Evolutionary conservation across 1,140 invertebrate species (phyloP).

Genomic region (Hypsibius dujardini): DNA sequence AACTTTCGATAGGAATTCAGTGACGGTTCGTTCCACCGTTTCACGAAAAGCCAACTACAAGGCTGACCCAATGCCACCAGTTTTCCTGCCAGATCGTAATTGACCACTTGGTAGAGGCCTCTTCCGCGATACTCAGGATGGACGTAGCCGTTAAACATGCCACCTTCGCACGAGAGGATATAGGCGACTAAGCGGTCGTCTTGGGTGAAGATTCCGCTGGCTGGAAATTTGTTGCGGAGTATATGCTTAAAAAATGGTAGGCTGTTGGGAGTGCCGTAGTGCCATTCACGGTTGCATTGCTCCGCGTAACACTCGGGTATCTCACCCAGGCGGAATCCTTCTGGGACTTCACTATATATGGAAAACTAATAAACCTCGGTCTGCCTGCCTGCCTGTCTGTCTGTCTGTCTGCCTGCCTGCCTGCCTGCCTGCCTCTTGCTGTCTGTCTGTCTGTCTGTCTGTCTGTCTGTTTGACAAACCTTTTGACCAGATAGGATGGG

Average conservation of each 20-base stretch:
- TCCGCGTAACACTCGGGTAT: neutral
- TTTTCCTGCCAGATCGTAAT: slow-evolving; percentile 6
- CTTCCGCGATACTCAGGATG: neutral
- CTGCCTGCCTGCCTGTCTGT: too few species aligned
- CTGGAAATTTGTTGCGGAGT: neutral
- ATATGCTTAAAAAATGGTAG: neutral
- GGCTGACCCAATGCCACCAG: neutral
- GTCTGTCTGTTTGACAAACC: too few species aligned
- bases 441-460: too few species aligned
- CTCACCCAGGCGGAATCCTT: neutral
- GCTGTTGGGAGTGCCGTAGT: neutral
- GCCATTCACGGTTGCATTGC: neutral
- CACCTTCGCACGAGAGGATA: neutral
- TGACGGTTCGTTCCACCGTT: neutral
- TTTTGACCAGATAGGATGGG: too few species aligned
- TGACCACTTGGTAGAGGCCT: slow-evolving; percentile 12
- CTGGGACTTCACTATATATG: neutral
- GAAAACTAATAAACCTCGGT: too few species aligned
- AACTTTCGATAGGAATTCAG: slow-evolving; percentile 2
- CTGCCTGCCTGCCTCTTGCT: too few species aligned
- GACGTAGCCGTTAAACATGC: slow-evolving; percentile 1
- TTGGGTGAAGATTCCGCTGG: neutral
- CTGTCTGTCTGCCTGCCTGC: too few species aligned
- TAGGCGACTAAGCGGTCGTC: neutral
- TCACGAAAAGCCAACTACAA: neutral